phyloP scores from a whole-genome alignment of 2,113 vertebrate genomes.

The Chloropsis hardwickii region DNA sequence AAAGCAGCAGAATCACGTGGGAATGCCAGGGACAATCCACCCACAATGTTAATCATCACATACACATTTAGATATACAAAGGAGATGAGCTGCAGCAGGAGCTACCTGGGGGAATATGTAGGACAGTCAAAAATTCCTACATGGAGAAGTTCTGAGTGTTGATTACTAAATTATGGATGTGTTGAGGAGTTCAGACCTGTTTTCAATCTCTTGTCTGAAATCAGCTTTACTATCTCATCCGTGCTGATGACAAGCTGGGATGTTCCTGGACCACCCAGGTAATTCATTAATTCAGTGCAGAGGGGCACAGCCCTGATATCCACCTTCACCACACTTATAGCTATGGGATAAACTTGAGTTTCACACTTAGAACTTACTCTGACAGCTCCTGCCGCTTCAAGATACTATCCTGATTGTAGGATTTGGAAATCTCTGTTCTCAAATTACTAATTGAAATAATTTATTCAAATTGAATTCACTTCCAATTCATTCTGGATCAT shows the following conservation, averaged over 20 bases:
- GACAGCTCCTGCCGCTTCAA: neutral
- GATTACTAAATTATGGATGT: neutral
- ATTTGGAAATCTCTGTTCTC: neutral
- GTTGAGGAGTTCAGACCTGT: neutral
- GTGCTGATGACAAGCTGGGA: neutral
- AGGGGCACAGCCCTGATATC: neutral
- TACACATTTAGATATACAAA: neutral
- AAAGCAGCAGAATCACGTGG: neutral
- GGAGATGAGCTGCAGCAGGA: neutral
- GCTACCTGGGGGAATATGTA: neutral
- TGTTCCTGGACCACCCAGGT: neutral
- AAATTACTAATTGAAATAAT: neutral
- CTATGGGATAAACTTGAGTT: neutral
- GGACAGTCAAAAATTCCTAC: neutral
- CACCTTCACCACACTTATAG: neutral
- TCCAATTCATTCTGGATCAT: neutral
- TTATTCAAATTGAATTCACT: neutral
- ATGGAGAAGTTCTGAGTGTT: neutral
- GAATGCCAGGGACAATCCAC: neutral
- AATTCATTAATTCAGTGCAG: neutral
- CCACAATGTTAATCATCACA: neutral
- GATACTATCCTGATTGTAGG: neutral
- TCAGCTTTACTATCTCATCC: neutral
- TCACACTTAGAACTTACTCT: neutral
- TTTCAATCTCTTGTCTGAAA: neutral